Percentiles rank a stretch among this genome's conserved stretches.
These are phyloP conservation scores for Orchestia grillus DNA, from an alignment of 1,140 invertebrate species.

Conservation along the genomic window DNA sequence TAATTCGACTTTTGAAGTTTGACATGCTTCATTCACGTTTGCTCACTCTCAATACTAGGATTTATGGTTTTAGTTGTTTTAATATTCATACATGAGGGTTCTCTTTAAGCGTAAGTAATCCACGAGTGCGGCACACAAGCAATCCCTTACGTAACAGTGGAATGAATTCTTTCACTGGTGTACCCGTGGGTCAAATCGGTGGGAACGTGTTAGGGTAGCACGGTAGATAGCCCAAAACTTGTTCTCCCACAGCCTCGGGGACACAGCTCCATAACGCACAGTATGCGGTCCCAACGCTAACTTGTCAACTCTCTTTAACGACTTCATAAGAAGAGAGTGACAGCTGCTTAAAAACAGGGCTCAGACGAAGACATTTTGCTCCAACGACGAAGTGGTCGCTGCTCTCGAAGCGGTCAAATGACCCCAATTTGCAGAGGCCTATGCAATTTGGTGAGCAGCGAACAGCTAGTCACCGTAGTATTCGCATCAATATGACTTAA, in stretches of 20 bases:
- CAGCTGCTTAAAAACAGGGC: not conserved
- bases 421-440: not conserved
- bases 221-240: not conserved
- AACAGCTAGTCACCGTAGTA: not conserved
- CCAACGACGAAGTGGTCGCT: not conserved
- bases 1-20: too few species aligned
- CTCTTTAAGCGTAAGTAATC: not conserved
- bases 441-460: not conserved
- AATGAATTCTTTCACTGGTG: too few species aligned
- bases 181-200: too few species aligned
- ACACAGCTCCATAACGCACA: constrained; percentile 19
- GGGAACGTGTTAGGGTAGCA: not conserved
- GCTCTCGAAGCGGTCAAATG: not conserved
- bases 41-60: not conserved
- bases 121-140: not conserved
- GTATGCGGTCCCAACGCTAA: not conserved
- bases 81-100: too few species aligned
- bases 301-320: not conserved
- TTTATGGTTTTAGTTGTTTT: too few species aligned
- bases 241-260: not conserved
- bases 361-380: not conserved
- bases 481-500: not conserved
- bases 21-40: too few species aligned
- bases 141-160: too few species aligned
- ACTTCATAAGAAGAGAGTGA: not conserved